phyloP scores from a whole-genome alignment of 2,113 vertebrate species.

The Oceanodroma tethys region DNA sequence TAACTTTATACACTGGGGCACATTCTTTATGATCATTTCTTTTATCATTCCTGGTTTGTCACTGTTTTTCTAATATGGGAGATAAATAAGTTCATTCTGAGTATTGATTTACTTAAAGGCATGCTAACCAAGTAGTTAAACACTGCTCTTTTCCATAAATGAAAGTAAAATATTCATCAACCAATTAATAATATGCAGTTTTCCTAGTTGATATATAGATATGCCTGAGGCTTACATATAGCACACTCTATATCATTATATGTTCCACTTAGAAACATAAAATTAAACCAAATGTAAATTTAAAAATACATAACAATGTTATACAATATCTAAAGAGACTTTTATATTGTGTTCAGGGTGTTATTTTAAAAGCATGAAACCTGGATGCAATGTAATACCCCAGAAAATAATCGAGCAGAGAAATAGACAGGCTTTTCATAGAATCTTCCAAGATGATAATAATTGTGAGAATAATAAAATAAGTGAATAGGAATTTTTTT shows the following conservation, averaged over 20 bases:
- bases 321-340: neutral
- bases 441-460: neutral
- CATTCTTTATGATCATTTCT: slow-evolving; percentile 28
- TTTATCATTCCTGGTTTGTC: slow-evolving; percentile 17
- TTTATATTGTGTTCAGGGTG: neutral
- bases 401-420: neutral
- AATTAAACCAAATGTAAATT: slow-evolving; percentile 7
- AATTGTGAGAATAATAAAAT: neutral
- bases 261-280: slow-evolving; percentile 6
- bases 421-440: neutral
- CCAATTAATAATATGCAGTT: slow-evolving; percentile 43
- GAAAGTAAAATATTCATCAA: slow-evolving; percentile 61
- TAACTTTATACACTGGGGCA: neutral
- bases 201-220: neutral
- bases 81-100: slow-evolving; percentile 41
- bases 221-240: neutral
- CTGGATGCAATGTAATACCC: neutral
- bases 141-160: slow-evolving; percentile 34
- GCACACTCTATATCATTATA: slow-evolving; percentile 3
- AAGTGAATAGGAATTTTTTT: neutral
- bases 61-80: slow-evolving; percentile 23
- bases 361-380: neutral
- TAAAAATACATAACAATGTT: neutral
- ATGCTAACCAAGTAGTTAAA: slow-evolving; percentile 57
- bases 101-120: slow-evolving; percentile 62